A percentile compares a stretch with the other conserved stretches of the same genome.
These are phyloP conservation scores for Hyaena hyaena DNA, from an alignment of 2,113 vertebrate genomes.

Conservation along the genomic window DNA sequence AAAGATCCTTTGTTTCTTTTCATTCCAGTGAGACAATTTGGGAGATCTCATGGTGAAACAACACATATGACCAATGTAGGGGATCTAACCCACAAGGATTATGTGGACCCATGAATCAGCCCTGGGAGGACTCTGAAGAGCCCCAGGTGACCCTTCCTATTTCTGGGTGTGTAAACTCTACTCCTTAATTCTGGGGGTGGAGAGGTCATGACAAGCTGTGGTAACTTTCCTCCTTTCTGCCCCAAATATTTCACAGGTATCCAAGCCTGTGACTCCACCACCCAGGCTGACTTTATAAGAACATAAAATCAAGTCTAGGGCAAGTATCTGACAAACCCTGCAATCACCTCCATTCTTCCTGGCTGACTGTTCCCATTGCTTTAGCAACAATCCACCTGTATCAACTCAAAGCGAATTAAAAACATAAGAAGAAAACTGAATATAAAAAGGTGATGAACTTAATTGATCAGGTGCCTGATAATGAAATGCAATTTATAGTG, in stretches of 20 bases:
- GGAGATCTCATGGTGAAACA: background rate
- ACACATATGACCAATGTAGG: background rate
- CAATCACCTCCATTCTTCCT: background rate
- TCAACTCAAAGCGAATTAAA: slow-evolving; percentile 18
- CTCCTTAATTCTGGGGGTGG: background rate
- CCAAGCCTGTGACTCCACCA: background rate
- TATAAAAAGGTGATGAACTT: background rate
- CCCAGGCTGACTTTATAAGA: background rate
- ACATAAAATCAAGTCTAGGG: background rate
- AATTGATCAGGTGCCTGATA: background rate
- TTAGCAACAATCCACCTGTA: background rate
- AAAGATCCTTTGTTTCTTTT: background rate
- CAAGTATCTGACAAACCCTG: background rate
- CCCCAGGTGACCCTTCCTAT: background rate
- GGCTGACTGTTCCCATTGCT: background rate
- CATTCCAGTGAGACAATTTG: background rate
- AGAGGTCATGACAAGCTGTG: background rate
- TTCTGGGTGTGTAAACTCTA: background rate
- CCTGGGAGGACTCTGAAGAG: background rate
- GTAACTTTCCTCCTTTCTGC: background rate
- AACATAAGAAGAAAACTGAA: background rate
- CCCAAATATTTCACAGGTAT: background rate
- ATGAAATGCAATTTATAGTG: background rate
- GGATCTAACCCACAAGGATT: no score
- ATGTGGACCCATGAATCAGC: background rate